phyloP scores from a whole-genome alignment of 2,113 vertebrate genomes.

The Chascanopsetta lugubris region DNA sequence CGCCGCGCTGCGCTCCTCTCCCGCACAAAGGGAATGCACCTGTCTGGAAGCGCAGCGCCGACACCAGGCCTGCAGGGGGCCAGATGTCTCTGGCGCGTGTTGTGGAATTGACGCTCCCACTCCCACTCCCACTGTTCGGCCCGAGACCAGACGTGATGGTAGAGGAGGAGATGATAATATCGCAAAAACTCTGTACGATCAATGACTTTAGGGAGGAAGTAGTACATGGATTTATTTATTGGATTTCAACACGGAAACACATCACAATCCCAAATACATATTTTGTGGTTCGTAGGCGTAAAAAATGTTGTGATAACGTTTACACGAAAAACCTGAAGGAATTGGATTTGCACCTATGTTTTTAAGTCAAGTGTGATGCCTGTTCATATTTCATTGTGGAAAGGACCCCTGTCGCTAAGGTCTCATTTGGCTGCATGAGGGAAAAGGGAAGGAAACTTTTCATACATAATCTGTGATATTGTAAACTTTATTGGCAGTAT shows the following conservation, averaged over 20 bases:
- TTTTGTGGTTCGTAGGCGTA: no score
- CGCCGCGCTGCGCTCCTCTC: constrained; percentile 53
- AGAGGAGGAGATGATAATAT: not conserved
- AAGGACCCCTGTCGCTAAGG: no score
- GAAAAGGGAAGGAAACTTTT: no score
- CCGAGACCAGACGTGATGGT: not conserved
- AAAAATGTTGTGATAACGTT: no score
- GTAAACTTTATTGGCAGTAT: no score
- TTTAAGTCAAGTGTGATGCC: no score
- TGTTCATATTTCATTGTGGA: no score
- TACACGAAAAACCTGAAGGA: no score
- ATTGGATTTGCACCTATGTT: no score
- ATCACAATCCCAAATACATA: no score
- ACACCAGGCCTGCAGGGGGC: constrained; percentile 71
- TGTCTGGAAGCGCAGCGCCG: constrained; percentile 60
- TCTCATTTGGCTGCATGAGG: no score
- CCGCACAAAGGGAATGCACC: constrained; percentile 69
- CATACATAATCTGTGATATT: no score
- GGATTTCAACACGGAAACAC: not conserved
- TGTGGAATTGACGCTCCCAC: constrained; percentile 61
- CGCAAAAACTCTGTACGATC: not conserved
- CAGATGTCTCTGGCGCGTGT: constrained; percentile 61
- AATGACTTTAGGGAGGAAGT: not conserved
- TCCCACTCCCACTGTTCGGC: constrained; percentile 34
- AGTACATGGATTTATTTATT: not conserved